Evolutionary conservation across 2,888 invertebrate genomes (phyloP).

Genomic region (Nomada goodeniana): DNA sequence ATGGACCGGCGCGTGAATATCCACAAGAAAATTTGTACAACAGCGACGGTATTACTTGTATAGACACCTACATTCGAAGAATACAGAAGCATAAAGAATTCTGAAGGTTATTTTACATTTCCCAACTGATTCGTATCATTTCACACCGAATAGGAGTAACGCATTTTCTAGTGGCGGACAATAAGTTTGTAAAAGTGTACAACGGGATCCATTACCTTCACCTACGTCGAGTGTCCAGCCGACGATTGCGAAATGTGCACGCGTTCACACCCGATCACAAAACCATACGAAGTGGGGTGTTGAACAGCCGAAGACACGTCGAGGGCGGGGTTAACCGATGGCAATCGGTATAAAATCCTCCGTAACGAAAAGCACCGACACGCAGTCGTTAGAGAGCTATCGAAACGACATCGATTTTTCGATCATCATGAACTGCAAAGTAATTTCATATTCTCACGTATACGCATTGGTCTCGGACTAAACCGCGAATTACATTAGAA

Average conservation of each 20-base stretch:
- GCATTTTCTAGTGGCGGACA: no score
- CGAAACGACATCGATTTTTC: conserved; percentile 46
- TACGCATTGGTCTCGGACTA: background rate
- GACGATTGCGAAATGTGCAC: background rate
- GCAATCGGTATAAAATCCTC: conserved; percentile 67
- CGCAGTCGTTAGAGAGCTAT: conserved; percentile 58
- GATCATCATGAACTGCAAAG: conserved; percentile 73
- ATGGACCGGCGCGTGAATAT: no score
- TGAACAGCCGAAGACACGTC: conserved; percentile 16
- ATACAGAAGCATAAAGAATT: no score
- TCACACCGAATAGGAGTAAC: no score
- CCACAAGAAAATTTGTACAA: no score
- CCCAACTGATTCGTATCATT: no score
- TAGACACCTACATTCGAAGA: no score
- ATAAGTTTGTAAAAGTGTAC: background rate
- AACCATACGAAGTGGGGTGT: conserved; percentile 15
- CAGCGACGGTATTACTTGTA: no score
- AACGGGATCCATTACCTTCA: background rate
- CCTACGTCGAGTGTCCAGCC: no score
- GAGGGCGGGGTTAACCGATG: conserved; percentile 29
- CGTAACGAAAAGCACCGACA: conserved; percentile 47
- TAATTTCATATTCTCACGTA: conserved; percentile 47
- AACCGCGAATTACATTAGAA: background rate
- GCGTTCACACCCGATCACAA: background rate
- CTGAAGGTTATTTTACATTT: no score